Evolutionary conservation across 2,888 invertebrate genomes (phyloP), one percentile per base, ranked within the genome.

Genomic region (Gibbula magus): DNA sequence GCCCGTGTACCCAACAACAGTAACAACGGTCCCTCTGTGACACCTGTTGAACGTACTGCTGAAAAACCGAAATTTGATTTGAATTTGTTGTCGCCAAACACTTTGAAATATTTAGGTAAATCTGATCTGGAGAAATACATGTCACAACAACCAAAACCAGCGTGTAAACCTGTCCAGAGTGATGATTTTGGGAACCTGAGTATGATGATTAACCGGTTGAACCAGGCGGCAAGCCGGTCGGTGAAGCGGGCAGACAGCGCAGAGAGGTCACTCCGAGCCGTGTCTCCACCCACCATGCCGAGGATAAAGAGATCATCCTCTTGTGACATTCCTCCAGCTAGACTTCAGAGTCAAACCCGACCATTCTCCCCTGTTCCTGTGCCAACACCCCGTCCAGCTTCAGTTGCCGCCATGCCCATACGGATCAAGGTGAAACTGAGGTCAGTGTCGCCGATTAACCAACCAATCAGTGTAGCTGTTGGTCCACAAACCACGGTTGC

Each of bases 131-230:
- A 80, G 2, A 85, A 85, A 35, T 85, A 86, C 53, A 52, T 32
- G 54, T 16, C 25, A 1, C 16, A 20, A 22, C 67, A 54, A 66
- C 52, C 66, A 7, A 29, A 25, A 13, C 39, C 70, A 25, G 70
- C 80, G 2, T 39, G 35, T 10, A 20, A 32, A 32, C n/a, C 29
- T 5, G 61, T 74, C 2, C 77, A 81, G 13, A 35, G 8, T 45
- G 82, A 84, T 5, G 84, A 88, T 52, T 85, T 88, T 20, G 82
- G 85, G 5, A 78, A 80, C 51, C 82, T 92, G 78, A 79, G 88
- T 4, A 84, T 87, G 78, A 88, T 92, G 77, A 90, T 89, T 3
- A 83, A 90, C 35, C 81, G 91, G 73, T 82, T 92, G 29, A 92
- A 92, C 81, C 82, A 79, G 56, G 91, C 91, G 13, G 92, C 92